A percentile compares a stretch with the other conserved stretches of the same genome.
Evolutionary conservation across 2,888 invertebrate species (phyloP).

Genomic region (Iselma pallidipennis): DNA sequence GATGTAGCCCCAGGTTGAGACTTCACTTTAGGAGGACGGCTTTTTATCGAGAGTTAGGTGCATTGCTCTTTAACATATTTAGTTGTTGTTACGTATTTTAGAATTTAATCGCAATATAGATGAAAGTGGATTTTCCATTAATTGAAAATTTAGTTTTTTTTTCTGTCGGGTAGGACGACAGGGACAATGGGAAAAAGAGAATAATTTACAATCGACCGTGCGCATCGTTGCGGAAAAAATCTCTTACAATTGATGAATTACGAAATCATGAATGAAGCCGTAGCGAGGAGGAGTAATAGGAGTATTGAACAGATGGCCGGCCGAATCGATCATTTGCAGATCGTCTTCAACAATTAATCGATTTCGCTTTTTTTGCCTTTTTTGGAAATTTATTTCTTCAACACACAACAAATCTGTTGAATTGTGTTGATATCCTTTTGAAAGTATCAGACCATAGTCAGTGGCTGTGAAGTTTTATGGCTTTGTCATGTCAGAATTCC

Average conservation of each 20-base stretch:
- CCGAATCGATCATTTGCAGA: neutral
- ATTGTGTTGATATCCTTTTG: no score
- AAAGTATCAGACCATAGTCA: neutral
- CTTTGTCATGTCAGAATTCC: neutral
- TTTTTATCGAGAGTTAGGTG: neutral
- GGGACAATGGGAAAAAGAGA: neutral
- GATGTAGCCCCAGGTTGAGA: neutral
- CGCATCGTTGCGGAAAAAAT: conserved; percentile 4
- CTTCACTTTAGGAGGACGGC: neutral
- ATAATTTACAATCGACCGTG: conserved; percentile 1
- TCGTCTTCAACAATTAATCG: neutral
- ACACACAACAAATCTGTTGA: no score
- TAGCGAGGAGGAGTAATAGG: neutral
- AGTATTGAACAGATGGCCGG: neutral
- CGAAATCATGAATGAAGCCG: conserved; percentile 5
- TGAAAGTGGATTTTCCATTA: neutral
- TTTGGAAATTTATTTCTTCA: no score
- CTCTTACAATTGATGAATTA: conserved; percentile 5
- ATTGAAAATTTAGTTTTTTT: neutral
- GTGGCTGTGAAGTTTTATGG: no score
- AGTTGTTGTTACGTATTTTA: neutral
- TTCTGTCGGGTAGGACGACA: neutral
- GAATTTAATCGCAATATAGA: neutral
- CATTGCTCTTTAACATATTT: neutral
- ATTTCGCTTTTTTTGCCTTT: no score